Conservation (phyloP, 2,797 vertebrate species). For the Potorous gilbertii region DNA sequence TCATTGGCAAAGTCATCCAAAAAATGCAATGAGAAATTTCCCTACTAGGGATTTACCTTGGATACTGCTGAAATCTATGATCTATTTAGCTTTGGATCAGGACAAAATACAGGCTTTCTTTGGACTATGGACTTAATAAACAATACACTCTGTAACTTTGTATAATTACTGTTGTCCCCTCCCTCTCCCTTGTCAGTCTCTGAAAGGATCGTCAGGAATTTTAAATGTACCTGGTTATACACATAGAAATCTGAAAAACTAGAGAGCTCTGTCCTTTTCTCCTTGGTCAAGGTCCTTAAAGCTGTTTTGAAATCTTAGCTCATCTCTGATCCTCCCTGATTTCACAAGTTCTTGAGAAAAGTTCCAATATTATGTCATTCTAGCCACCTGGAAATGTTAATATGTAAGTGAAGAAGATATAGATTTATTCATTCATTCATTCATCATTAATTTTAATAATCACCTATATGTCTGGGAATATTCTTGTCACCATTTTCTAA, state of each 20-base stretch:
- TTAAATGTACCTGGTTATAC: constrained; percentile 1
- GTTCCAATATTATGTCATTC: constrained; percentile 6
- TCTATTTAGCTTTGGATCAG: constrained; percentile 5
- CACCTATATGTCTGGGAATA: not conserved
- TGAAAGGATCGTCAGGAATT: constrained; percentile 34
- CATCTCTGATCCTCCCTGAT: not conserved
- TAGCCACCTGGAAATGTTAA: constrained; percentile 26
- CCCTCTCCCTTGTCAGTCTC: constrained; percentile 4
- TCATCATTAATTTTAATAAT: not conserved
- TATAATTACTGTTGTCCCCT: not conserved
- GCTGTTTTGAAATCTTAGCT: constrained; percentile 37
- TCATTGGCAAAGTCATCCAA: constrained; percentile 17
- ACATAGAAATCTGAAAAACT: constrained; percentile 44
- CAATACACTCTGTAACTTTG: not conserved
- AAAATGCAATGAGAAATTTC: constrained; percentile 44
- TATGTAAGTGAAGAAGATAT: constrained; percentile 47
- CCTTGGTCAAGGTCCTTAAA: constrained; percentile 18
- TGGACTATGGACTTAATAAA: not conserved
- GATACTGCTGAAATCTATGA: constrained; percentile 39
- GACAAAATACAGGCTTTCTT: not conserved
- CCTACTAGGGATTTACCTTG: constrained; percentile 44
- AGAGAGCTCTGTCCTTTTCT: constrained; percentile 1
- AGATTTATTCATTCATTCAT: constrained; percentile 30
- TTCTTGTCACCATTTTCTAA: constrained; percentile 40
- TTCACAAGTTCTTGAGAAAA: constrained; percentile 48